Evolutionary conservation across 2,888 invertebrate genomes (phyloP).

Genomic region (Melanostoma scalare): DNA sequence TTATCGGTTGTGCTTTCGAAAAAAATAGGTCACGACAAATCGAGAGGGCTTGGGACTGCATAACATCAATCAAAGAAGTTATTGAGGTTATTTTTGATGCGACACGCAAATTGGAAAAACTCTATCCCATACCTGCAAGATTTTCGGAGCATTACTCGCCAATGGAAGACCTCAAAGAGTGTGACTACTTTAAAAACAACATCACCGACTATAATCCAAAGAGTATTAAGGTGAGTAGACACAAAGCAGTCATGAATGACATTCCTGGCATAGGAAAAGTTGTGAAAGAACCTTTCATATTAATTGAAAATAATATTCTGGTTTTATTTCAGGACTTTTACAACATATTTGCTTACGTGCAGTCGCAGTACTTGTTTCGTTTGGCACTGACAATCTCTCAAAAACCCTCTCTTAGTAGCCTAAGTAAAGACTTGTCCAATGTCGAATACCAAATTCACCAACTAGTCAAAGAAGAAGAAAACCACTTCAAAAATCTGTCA

Average conservation of each 20-base stretch:
- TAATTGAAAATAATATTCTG: background rate
- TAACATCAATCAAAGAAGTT: conserved; percentile 80
- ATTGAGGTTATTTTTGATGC: conserved; percentile 80
- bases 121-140: conserved; percentile 77
- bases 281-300: background rate
- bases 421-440: conserved; percentile 77
- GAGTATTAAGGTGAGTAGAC: conserved; percentile 78
- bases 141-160: conserved; percentile 79
- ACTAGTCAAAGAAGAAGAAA: conserved; percentile 79
- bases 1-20: background rate
- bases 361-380: conserved; percentile 81
- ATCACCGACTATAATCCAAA: conserved; percentile 80
- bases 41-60: conserved; percentile 81
- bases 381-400: conserved; percentile 79
- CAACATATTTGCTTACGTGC: conserved; percentile 82
- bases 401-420: conserved; percentile 77
- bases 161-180: conserved; percentile 81
- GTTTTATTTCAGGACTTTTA: conserved; percentile 79
- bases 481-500: conserved; percentile 79
- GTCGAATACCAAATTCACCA: conserved; percentile 78
- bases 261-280: too few species aligned
- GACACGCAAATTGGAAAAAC: conserved; percentile 79
- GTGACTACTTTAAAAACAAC: conserved; percentile 80
- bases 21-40: conserved; percentile 78
- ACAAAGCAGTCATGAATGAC: background rate